A percentile compares a stretch with the other conserved stretches of the same genome.
Evolutionary conservation across 2,888 invertebrate species (phyloP).

Genomic region (Bibio marci): DNA sequence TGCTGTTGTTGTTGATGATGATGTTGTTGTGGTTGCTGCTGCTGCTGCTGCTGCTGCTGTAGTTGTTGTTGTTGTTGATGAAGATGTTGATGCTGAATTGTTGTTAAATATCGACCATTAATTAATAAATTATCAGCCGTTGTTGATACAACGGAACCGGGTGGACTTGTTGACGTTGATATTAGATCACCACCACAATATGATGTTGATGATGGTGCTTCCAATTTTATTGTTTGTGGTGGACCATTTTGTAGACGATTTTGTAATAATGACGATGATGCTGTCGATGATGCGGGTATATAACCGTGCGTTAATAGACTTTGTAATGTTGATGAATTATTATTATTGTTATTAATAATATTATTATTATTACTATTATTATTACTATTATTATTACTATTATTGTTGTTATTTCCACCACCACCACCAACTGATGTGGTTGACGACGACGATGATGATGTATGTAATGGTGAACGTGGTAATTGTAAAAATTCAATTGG

Average conservation of each 20-base stretch:
- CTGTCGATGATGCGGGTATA: no score
- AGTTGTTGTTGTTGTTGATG: not conserved
- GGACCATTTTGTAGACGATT: conserved; percentile 66
- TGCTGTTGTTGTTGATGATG: no score
- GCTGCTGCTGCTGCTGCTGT: conserved; percentile 26
- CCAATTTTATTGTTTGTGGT: conserved; percentile 50
- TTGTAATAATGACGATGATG: no score
- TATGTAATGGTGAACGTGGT: conserved; percentile 40
- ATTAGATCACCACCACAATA: conserved; percentile 53
- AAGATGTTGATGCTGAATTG: conserved; percentile 6
- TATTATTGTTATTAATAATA: no score
- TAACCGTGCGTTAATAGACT: conserved; percentile 60
- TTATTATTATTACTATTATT: no score
- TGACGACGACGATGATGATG: conserved; percentile 13
- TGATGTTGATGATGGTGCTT: conserved; percentile 60
- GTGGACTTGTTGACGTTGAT: conserved; percentile 60
- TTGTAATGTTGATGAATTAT: conserved; percentile 62
- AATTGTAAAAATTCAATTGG: conserved; percentile 48
- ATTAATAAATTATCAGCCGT: conserved; percentile 55
- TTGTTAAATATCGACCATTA: conserved; percentile 43
- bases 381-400: no score
- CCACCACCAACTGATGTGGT: no score
- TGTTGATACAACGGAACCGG: conserved; percentile 72
- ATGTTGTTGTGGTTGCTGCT: no score
- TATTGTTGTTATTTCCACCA: no score